Base-by-base conservation (phyloP, 2,797 vertebrate species). In the Danio kyathit region DNA sequence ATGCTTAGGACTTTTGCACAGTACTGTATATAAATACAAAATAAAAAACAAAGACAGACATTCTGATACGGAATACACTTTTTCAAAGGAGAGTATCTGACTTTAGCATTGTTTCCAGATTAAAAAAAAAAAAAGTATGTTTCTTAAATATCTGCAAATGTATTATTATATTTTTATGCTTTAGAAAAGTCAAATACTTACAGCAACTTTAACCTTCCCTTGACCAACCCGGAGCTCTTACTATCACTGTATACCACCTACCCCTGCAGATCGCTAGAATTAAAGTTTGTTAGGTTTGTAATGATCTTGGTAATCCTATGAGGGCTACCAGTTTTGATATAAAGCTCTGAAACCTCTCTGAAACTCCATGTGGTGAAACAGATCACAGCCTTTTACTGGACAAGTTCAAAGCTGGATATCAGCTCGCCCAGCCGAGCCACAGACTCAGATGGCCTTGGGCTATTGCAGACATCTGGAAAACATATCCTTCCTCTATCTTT, bases 311-410 rank as follows among this genome's bases (percentile, higher is more conserved):
- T 71, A 43, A 71, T 46, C 17, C 63, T n/a, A 11, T 76, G 14
- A 29, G 11, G 11, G 7, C 40, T 44, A 44, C 44, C 9, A 6
- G 6, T 21, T 66, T 48, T 76, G 7, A 0, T 44, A 19, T 41
- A n/a, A 56, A 46, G 17, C 12, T 66, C 8, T 43, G 49, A 76
- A 76, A 66, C 49, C 7, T 49, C 7, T 49, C 29, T 29, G 29
- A 29, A 7, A 51, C 66, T 70, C 3, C 16, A 9, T 57, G 54
- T 5, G 14, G 43, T 48, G 65, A 61, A 63, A 61, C 9, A 63
- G 46, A 79, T 71, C 56, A 79, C 76, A 79, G 56, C 12, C 38
- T 71, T 70, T 29, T 61, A 79, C 51, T 79, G 66, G 70, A 61
- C 56, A 51, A 1, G 38, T 63, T 60, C 66, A 71, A 70, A 40